These are phyloP conservation scores for Poecilia latipinna DNA, from an alignment of 2,113 vertebrate species.

Conservation along the genomic window DNA sequence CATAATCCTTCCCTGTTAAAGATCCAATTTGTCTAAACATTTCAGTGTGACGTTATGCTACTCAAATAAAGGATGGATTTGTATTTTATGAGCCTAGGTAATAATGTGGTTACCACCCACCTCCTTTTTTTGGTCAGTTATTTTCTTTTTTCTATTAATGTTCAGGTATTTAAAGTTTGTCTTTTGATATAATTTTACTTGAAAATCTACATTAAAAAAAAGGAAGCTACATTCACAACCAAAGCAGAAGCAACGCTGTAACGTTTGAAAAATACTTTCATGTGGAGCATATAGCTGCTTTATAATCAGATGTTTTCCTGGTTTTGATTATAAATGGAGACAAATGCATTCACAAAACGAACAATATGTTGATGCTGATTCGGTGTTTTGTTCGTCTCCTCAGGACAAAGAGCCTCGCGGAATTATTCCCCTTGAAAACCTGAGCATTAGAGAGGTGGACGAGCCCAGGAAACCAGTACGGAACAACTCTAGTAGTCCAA, in stretches of 20 bases:
- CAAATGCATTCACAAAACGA: background rate
- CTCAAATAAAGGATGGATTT: background rate
- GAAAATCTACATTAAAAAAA: no score
- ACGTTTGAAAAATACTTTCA: background rate
- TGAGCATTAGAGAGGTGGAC: slow-evolving; percentile 96
- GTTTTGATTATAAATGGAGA: background rate
- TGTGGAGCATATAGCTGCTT: no score
- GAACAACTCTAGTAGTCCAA: background rate
- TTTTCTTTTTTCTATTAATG: no score
- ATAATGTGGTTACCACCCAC: no score
- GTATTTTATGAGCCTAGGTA: no score
- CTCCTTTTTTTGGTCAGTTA: no score
- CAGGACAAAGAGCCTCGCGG: slow-evolving; percentile 98
- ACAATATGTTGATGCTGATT: background rate
- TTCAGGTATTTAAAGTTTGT: no score
- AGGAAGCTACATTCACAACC: no score
- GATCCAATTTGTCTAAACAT: no score
- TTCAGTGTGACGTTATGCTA: background rate
- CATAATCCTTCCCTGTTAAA: no score
- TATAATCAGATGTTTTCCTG: background rate
- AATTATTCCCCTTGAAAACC: slow-evolving; percentile 96
- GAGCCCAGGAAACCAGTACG: slow-evolving; percentile 96
- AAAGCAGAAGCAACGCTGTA: background rate
- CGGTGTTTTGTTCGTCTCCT: slow-evolving; percentile 34
- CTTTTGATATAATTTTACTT: no score